Conservation (phyloP, 2,113 vertebrate genomes). For the Dendropsophus ebraccatus region DNA sequence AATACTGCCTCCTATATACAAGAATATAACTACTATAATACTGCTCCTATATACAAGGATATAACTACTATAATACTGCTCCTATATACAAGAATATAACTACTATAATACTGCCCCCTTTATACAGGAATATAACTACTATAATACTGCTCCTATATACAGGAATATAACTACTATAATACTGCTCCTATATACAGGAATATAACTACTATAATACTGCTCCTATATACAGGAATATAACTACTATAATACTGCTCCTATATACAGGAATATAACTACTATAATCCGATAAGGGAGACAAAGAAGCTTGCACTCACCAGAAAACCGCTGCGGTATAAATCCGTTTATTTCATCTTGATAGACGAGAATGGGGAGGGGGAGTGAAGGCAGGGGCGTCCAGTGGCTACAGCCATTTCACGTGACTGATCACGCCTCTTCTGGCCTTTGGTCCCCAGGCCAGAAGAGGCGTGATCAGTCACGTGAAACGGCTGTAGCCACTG, state of each 20-base stretch:
- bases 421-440: too few species aligned
- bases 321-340: too few species aligned
- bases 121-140: constrained; percentile 5
- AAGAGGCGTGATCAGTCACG: too few species aligned
- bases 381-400: too few species aligned
- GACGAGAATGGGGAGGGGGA: too few species aligned
- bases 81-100: constrained; percentile 4
- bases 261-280: background rate
- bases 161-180: constrained; percentile 8
- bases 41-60: background rate
- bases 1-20: background rate
- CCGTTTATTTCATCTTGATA: too few species aligned
- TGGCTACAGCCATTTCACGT: too few species aligned
- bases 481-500: too few species aligned
- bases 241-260: background rate
- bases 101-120: background rate
- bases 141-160: background rate
- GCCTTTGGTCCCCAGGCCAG: too few species aligned
- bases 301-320: too few species aligned
- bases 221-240: background rate
- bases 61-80: background rate
- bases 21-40: constrained; percentile 12
- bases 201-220: constrained; percentile 9
- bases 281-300: too few species aligned
- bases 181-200: constrained; percentile 2